Percentiles rank a stretch among this genome's conserved stretches.
phyloP scores from a whole-genome alignment of 2,797 vertebrate species.

The Hemibagrus guttatus region DNA sequence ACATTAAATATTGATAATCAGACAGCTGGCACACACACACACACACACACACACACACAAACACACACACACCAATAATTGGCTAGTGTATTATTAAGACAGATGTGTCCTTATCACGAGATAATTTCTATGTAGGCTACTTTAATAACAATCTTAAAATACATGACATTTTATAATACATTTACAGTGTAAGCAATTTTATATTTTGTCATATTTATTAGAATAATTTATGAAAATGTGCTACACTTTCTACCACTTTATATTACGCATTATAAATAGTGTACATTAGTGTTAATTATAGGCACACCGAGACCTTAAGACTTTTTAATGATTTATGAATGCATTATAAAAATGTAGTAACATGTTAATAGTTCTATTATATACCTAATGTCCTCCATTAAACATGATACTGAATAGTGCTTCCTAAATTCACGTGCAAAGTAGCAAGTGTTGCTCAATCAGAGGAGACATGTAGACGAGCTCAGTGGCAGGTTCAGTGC shows the following conservation, averaged over 20 bases:
- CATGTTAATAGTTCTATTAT: neutral
- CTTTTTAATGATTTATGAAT: no score
- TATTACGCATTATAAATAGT: neutral
- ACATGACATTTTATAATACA: neutral
- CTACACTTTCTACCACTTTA: no score
- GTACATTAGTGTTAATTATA: no score
- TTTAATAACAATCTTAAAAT: neutral
- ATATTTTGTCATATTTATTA: neutral
- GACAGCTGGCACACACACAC: slow-evolving; percentile 18
- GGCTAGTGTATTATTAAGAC: neutral
- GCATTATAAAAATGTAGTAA: neutral
- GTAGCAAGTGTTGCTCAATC: neutral
- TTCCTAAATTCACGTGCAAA: neutral
- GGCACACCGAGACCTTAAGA: no score
- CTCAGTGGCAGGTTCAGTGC: neutral
- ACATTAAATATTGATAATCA: slow-evolving; percentile 24
- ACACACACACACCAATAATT: neutral
- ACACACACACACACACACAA: slow-evolving; percentile 7
- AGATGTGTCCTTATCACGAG: neutral
- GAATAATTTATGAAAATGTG: neutral
- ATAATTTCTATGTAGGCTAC: neutral
- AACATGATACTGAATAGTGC: neutral
- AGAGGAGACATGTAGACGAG: neutral
- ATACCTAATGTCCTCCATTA: neutral
- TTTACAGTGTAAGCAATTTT: neutral